Evolutionary conservation across 2,888 invertebrate species (phyloP), one percentile per base, ranked within the genome.

Genomic region (Polydrusus cervinus): DNA sequence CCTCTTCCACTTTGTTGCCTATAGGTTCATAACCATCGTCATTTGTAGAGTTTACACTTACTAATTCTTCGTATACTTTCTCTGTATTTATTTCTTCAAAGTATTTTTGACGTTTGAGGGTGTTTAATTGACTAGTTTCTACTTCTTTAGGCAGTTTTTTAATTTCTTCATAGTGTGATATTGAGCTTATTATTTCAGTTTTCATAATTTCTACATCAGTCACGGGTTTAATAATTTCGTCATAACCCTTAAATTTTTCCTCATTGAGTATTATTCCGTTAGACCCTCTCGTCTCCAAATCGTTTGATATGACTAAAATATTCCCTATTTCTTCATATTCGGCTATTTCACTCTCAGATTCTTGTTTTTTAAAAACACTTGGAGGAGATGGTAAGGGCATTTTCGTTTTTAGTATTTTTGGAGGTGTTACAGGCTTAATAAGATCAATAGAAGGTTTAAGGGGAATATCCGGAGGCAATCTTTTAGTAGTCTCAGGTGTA

Each of bases 1-100:
- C 90, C 77, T 89, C 40, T 3, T 60, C 51, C 9, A 43, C 49
- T 38, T 74, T 68, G 14, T 69, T 45, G 8, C 74, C 71, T 40
- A 77, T 77, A 7, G 77, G 77, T 60, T 77, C 77, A 51, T 77
- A 77, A 14, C 77, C 89, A 18, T 88, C 88, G 75, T 89, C 75
- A 13, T 49, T 53, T 61, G 53, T 70, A 25, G 14, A 51, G 30
- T 10, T 79, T 89, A 90, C 74, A 61, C 16, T 72, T 9, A 62
- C 51, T 67, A 75, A 18, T 53, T 75, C 71, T 40, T 75, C 75
- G 20, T 75, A 75, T 7, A 75, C 20, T 45, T 75, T 75, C 16
- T 68, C 68, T 34, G 30, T 60, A 20, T 25, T 16, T n/a, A 75
- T 76, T 75, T 84, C 84, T 75, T 84, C 84, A 66, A 84, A 84